A percentile compares a stretch with the other conserved stretches of the same genome.
Conservation (phyloP, 2,797 vertebrate genomes). For the Forpus xanthops region DNA sequence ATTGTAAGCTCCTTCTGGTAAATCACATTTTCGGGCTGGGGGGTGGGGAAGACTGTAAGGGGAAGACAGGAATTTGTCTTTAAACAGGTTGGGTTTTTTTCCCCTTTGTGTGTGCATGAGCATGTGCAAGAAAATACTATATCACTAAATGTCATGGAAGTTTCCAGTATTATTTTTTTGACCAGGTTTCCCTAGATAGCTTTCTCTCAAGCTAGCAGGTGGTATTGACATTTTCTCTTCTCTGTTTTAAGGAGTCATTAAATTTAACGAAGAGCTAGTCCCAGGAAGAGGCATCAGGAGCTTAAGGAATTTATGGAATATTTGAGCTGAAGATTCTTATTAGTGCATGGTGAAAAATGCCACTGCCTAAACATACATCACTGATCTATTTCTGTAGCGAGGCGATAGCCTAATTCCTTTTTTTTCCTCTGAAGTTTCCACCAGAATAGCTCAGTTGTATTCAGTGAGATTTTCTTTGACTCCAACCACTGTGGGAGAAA, state of each 20-base stretch:
- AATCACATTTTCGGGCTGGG: constrained; percentile 56
- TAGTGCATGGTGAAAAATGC: constrained; percentile 34
- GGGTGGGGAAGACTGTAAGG: background rate
- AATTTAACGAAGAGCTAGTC: background rate
- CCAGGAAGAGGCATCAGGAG: background rate
- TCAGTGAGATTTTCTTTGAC: background rate
- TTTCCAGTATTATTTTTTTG: background rate
- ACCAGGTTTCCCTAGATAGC: background rate
- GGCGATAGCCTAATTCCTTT: background rate
- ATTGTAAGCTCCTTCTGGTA: constrained; percentile 62
- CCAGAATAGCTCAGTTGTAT: constrained; percentile 4
- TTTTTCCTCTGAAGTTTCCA: background rate
- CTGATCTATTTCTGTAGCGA: constrained; percentile 25
- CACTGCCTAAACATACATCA: constrained; percentile 5
- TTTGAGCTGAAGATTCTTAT: constrained; percentile 14
- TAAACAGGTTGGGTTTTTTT: background rate
- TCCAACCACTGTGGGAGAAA: background rate
- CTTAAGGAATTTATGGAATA: constrained; percentile 31
- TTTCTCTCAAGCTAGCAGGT: background rate
- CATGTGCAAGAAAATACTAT: background rate
- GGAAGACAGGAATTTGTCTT: constrained; percentile 22
- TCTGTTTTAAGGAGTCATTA: constrained; percentile 6
- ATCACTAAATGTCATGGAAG: background rate
- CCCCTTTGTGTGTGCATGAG: background rate
- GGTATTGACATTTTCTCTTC: background rate